Conservation (phyloP, 92 coral and sea anemone genomes). For the Palythoa heliodiscus region DNA sequence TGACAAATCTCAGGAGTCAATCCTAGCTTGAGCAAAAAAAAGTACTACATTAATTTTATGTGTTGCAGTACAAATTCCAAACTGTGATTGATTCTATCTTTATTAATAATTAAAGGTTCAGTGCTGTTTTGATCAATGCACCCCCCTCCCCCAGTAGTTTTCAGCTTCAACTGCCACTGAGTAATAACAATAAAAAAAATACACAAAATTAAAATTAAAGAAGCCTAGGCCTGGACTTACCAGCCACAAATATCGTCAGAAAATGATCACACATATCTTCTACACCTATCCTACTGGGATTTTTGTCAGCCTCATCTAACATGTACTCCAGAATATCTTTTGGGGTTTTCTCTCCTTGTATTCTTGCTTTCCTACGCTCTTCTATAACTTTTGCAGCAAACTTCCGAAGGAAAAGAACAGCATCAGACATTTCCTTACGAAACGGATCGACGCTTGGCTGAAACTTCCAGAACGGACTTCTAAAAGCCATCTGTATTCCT, state of each 20-base stretch:
- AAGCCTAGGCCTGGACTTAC: slow-evolving; percentile 18
- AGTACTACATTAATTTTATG: too few relatives aligned
- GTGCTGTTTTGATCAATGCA: too few relatives aligned
- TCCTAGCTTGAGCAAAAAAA: too few relatives aligned
- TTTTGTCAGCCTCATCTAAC: slow-evolving; percentile 53
- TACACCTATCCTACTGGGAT: slow-evolving; percentile 8
- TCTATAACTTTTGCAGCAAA: slow-evolving; percentile 65
- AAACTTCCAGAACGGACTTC: slow-evolving; percentile 65
- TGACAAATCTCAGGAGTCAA: too few relatives aligned
- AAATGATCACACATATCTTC: slow-evolving; percentile 75
- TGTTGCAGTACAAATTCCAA: too few relatives aligned
- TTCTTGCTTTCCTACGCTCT: slow-evolving; percentile 54
- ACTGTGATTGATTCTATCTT: too few relatives aligned
- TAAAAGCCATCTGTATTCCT: slow-evolving; percentile 54
- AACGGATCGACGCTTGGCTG: slow-evolving; percentile 48
- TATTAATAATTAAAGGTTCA: too few relatives aligned
- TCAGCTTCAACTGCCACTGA: not conserved
- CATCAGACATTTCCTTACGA: slow-evolving; percentile 52
- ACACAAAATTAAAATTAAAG: not conserved
- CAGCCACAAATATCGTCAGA: slow-evolving; percentile 72
- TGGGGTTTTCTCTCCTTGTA: slow-evolving; percentile 44
- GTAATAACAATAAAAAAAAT: not conserved
- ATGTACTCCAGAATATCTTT: slow-evolving; percentile 69
- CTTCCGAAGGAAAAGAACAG: slow-evolving; percentile 56
- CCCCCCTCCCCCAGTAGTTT: too few relatives aligned